Base-by-base conservation (phyloP, 1,140 invertebrate species). In the Agraylea sexmaculata region DNA sequence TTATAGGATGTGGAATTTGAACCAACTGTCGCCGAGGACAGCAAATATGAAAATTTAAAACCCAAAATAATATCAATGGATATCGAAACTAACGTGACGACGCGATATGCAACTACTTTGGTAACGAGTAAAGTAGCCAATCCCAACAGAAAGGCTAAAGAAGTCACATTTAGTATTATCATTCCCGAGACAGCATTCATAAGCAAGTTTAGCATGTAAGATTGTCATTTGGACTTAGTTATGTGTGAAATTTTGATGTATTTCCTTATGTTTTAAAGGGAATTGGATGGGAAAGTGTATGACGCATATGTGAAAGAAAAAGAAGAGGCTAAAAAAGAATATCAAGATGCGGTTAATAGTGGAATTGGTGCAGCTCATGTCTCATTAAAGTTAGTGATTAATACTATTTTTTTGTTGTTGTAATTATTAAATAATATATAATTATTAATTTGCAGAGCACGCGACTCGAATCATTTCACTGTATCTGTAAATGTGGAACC, bases 121-220 rank as follows among this genome's bases (percentile, higher is more conserved):
- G 66, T 78, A 0, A 69, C 69, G 1, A 75, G 72, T 22, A 54
- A 60, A 36, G 68, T 78, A 2, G 62, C 60, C 37, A 80, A 78
- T 51, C 65, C 69, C 0, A 62, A 66, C n/a, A 56, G 61, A 16
- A 57, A 50, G 15, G 56, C 75, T 0, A 70, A 77, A 45, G 73
- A 78, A 57, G 66, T 70, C 11, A 59, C 60, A 11, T 79, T 77
- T 58, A 66, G 66, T 12, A 62, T 77, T 10, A 60, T 78, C 4
- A 52, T 78, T 32, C 77, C 77, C 1, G 74, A 78, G 38, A 71
- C 72, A 4, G 75, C 76, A 0, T 79, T 73, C 53, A 76, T 79
- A 35, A 73, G 73, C 16, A 69, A 67, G 33, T 78, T 79, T 53
- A 54, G 65, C 16, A 76, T 79, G 75, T 74, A 58, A 64, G 62